These are phyloP conservation scores for Psix sp. DNA, from an alignment of 1,140 invertebrate genomes.

Conservation along the genomic window DNA sequence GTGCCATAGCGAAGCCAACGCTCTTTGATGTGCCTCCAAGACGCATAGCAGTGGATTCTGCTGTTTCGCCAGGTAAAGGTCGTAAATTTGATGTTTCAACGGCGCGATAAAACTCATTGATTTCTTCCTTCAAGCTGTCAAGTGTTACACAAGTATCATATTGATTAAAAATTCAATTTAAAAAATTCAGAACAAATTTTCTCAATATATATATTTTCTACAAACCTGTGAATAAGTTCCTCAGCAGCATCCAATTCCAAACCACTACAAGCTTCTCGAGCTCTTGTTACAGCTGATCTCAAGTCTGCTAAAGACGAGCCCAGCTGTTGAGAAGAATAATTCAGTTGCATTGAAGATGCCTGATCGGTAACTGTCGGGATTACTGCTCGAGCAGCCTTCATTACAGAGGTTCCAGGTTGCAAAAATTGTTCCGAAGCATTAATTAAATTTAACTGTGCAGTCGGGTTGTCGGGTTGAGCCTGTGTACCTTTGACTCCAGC, in stretches of 20 bases:
- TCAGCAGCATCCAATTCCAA: slow-evolving; percentile 90
- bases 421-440: slow-evolving; percentile 92
- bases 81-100: slow-evolving; percentile 83
- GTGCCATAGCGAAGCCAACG: slow-evolving; percentile 83
- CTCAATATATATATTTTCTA: neutral
- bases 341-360: slow-evolving; percentile 82
- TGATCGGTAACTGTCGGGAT: slow-evolving; percentile 92
- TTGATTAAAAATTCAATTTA: neutral
- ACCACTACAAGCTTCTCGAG: slow-evolving; percentile 92
- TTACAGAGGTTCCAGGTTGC: slow-evolving; percentile 83
- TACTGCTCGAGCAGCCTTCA: slow-evolving; percentile 87
- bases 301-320: slow-evolving; percentile 87
- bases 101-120: slow-evolving; percentile 87
- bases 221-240: slow-evolving; percentile 82
- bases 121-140: slow-evolving; percentile 85
- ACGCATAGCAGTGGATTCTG: slow-evolving; percentile 85
- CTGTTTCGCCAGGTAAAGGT: slow-evolving; percentile 91
- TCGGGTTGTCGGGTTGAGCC: slow-evolving; percentile 84
- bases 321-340: slow-evolving; percentile 85
- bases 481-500: slow-evolving; percentile 87
- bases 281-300: slow-evolving; percentile 87
- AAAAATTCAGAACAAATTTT: neutral
- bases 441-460: slow-evolving; percentile 89
- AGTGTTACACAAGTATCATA: neutral
- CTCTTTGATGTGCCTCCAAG: slow-evolving; percentile 83